Evolutionary conservation across 2,888 invertebrate species (phyloP).

Genomic region (Glaucopsyche alexis): DNA sequence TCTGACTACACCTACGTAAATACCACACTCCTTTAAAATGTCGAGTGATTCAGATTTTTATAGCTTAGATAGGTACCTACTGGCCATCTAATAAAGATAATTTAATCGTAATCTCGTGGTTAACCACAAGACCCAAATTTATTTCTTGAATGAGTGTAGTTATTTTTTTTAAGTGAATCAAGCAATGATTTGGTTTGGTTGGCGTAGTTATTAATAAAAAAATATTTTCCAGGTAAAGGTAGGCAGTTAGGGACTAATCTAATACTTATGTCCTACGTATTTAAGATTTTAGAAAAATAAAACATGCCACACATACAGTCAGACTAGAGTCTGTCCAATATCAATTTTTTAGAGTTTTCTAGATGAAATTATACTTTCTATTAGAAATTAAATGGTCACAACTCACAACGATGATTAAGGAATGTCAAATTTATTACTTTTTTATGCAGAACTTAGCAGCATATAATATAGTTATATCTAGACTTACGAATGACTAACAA

Average conservation of each 20-base stretch:
- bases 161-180: neutral
- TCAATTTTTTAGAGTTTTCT: neutral
- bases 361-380: conserved; percentile 4
- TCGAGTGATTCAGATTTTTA: conserved; percentile 11
- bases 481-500: no score
- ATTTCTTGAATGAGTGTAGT: neutral
- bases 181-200: neutral
- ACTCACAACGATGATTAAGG: neutral
- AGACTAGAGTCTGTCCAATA: neutral
- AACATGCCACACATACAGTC: neutral
- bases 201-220: neutral
- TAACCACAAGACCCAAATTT: neutral
- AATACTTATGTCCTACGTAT: no score
- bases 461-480: no score
- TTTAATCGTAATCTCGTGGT: neutral
- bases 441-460: no score
- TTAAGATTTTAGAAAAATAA: no score
- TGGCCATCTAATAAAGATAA: conserved; percentile 5
- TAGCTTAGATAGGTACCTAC: neutral
- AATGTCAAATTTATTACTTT: neutral
- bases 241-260: neutral
- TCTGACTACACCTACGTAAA: conserved; percentile 11
- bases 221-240: neutral
- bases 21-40: neutral
- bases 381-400: neutral